phyloP scores from a whole-genome alignment of 2,113 vertebrate genomes.

The Elachura formosa region DNA sequence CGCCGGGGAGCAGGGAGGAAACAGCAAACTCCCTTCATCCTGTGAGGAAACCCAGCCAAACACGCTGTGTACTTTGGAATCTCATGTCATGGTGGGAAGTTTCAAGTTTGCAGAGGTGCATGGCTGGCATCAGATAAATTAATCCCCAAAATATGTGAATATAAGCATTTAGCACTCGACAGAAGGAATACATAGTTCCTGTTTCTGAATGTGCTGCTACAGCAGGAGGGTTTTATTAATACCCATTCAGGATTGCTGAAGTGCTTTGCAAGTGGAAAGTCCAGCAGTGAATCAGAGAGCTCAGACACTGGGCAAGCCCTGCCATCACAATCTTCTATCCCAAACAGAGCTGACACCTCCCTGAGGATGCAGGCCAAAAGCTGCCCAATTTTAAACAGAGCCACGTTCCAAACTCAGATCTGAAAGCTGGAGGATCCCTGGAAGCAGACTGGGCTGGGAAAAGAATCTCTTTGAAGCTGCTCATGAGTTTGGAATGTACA shows the following conservation, averaged over 20 bases:
- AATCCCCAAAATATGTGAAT: not conserved
- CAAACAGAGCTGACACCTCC: not conserved
- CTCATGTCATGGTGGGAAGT: rapidly evolving
- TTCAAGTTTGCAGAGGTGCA: not conserved
- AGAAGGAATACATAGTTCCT: not conserved
- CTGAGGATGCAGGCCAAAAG: not conserved
- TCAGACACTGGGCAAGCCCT: not conserved
- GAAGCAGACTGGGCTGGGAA: not conserved
- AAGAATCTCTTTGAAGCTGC: slow-evolving; percentile 47
- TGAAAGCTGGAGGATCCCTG: not conserved
- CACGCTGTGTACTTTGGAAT: not conserved
- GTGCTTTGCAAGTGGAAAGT: not conserved
- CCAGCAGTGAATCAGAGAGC: not conserved
- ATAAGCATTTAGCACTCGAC: not conserved
- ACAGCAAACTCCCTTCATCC: not conserved
- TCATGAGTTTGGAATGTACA: slow-evolving; percentile 50
- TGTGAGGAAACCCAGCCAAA: not conserved
- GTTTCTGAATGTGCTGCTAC: not conserved
- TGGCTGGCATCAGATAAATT: not conserved
- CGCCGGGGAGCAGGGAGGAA: not conserved
- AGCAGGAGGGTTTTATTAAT: not conserved
- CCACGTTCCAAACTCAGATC: not conserved
- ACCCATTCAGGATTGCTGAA: not conserved
- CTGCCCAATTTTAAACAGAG: not conserved
- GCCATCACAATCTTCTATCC: not conserved